Evolutionary conservation across 1,140 invertebrate genomes (phyloP), one percentile per base, ranked within the genome.

Genomic region (Ooceraea biroi): DNA sequence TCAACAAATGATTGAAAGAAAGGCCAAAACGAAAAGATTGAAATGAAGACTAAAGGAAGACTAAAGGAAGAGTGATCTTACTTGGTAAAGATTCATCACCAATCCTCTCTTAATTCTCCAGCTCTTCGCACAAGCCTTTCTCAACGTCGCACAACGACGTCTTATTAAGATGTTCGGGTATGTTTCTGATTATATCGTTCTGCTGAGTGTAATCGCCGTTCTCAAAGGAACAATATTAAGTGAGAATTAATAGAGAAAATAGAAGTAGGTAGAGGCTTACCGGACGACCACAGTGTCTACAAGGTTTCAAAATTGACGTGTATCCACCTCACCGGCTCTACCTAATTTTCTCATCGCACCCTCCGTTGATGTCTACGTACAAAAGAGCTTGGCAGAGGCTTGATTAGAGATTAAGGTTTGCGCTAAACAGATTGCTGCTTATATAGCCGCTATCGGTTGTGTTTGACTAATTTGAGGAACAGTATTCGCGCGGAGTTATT

Each of bases 271-370:
- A 65, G 52, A 89, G 36, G 7, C 91, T 92, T 92, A 92, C 91
- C 91, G 17, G 55, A 91, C 69, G 78, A 92, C 66, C 66, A n/a
- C n/a, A 69, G 84, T 91, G 77, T 74, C 84, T 90, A 90, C 88
- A 92, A 91, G 90, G 86, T 91, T 92, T 92, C 88, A 86, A 92
- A 91, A 91, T 90, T 88, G 89, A 91, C 86, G 85, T n/a, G 69
- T 91, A 91, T 91, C 85, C 91, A 36, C 7, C 84, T 88, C 86
- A 91, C 30, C 74, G 88, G 85, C 88, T 76, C 83, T 91, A 90
- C 60, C 85, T 84, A 88, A 90, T 58, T 90, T 82, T 85, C 82
- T 80, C 44, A 85, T 88, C 87, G 84, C n/a, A n/a, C 86, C 77
- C 78, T 89, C 84, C 77, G 86, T 89, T 85, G 55, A 65, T 85